These are phyloP conservation scores for Phodopus roborovskii DNA, from an alignment of 2,113 vertebrate species.

Conservation along the genomic window DNA sequence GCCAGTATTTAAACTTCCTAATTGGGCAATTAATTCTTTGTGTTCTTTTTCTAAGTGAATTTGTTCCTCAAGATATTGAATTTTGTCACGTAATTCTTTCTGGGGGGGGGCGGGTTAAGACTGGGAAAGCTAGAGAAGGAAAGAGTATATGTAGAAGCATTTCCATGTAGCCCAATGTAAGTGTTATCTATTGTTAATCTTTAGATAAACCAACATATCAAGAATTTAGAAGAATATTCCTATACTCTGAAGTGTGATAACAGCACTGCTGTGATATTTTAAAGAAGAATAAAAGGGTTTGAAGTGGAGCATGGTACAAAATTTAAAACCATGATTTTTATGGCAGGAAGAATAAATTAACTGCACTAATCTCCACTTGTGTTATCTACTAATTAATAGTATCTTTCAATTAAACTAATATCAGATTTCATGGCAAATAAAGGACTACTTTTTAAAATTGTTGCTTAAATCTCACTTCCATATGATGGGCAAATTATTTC, in stretches of 20 bases:
- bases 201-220: constrained; percentile 38
- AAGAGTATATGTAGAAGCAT: constrained; percentile 20
- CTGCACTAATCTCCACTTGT: constrained; percentile 36
- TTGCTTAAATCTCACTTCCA: constrained; percentile 29
- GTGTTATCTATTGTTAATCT: neutral
- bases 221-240: constrained; percentile 64
- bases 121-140: neutral
- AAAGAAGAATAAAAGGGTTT: constrained; percentile 63
- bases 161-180: neutral
- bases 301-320: constrained; percentile 50
- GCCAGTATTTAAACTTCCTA: no score
- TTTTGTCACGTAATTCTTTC: no score
- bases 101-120: neutral
- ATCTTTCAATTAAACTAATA: constrained; percentile 68
- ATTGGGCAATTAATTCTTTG: no score
- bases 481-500: constrained; percentile 21
- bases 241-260: constrained; percentile 31
- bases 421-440: constrained; percentile 49
- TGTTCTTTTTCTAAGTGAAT: no score
- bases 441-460: constrained; percentile 49
- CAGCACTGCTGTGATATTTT: constrained; percentile 54
- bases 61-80: no score
- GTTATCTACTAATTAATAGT: constrained; percentile 72
- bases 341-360: constrained; percentile 57
- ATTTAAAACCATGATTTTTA: constrained; percentile 61